These are phyloP conservation scores for Pionites leucogaster DNA, from an alignment of 2,113 vertebrate species.

Conservation along the genomic window DNA sequence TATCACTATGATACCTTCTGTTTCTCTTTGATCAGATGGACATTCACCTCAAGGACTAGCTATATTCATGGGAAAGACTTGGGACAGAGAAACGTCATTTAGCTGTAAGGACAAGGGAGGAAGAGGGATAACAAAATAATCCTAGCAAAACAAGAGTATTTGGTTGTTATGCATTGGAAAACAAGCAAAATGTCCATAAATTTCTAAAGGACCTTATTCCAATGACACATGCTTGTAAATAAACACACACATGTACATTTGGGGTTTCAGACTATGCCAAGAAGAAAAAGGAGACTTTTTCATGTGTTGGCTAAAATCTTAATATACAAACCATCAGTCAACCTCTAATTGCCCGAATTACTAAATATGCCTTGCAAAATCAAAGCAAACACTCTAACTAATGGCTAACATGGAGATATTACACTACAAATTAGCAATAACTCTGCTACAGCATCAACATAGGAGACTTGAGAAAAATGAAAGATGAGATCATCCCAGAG, in stretches of 20 bases:
- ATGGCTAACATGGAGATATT: neutral
- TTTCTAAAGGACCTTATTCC: neutral
- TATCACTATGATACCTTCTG: neutral
- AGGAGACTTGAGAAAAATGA: neutral
- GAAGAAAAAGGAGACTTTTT: neutral
- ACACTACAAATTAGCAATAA: neutral
- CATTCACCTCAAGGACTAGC: neutral
- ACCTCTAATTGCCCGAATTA: constrained; percentile 1
- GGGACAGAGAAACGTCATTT: neutral
- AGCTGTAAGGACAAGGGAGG: neutral
- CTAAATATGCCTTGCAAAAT: neutral
- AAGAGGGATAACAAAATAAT: neutral
- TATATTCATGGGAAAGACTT: rapidly evolving
- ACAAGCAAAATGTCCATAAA: neutral
- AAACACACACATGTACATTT: constrained; percentile 5
- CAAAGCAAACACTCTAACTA: neutral
- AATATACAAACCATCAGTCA: neutral
- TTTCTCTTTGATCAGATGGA: neutral
- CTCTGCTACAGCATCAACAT: neutral
- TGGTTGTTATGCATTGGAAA: neutral
- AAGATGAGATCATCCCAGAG: constrained; percentile 9
- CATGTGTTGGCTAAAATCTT: neutral
- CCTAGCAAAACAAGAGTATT: neutral
- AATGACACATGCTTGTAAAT: constrained; percentile 20
- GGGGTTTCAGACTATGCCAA: neutral